Evolutionary conservation across 2,888 invertebrate species (phyloP).

Genomic region (Eupithecia dodoneata): DNA sequence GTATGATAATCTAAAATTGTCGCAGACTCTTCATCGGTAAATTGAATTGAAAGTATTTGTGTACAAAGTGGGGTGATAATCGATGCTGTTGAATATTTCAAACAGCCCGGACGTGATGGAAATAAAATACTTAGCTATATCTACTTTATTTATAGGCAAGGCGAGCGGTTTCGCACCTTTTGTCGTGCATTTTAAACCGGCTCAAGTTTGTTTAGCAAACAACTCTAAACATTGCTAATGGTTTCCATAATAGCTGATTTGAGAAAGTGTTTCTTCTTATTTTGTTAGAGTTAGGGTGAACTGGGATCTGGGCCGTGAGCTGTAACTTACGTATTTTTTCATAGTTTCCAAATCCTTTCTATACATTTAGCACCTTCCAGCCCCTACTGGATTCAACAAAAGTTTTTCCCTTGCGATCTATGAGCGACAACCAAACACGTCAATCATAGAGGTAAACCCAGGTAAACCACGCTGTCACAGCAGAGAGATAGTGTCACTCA

Average conservation of each 20-base stretch:
- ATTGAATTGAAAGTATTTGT: constrained; percentile 78
- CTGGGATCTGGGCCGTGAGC: not conserved
- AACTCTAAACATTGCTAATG: constrained; percentile 59
- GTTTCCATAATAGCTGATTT: constrained; percentile 57
- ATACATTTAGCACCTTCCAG: no score
- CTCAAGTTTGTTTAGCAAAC: constrained; percentile 58
- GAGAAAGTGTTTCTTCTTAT: constrained; percentile 34
- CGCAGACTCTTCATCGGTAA: constrained; percentile 55
- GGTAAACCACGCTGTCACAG: no score
- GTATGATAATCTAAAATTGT: constrained; percentile 52
- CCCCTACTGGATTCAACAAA: no score
- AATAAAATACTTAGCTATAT: constrained; percentile 57
- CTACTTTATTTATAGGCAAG: constrained; percentile 38
- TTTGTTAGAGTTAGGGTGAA: constrained; percentile 13
- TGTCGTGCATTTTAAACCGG: constrained; percentile 59
- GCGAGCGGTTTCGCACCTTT: constrained; percentile 54
- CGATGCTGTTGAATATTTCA: constrained; percentile 80
- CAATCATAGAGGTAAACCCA: no score
- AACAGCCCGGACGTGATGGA: constrained; percentile 71
- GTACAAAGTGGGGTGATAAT: constrained; percentile 78
- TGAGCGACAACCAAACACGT: no score
- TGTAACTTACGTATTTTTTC: no score
- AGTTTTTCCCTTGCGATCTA: no score
- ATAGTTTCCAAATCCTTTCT: no score
- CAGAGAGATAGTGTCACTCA: no score